phyloP scores from a whole-genome alignment of 2,113 vertebrate genomes.

The Hyaena hyaena region DNA sequence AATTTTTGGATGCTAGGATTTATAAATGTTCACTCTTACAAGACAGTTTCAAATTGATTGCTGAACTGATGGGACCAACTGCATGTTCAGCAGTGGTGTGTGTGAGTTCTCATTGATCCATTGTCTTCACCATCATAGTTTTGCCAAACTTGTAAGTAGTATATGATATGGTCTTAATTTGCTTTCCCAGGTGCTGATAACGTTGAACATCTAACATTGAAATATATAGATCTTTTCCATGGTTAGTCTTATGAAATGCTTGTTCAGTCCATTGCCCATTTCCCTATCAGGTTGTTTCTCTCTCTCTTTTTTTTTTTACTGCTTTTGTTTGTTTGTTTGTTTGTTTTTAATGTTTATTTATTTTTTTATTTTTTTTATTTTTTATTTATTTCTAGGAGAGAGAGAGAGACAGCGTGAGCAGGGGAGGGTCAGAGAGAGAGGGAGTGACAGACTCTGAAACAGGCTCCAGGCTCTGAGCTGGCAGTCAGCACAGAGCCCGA shows the following conservation, averaged over 20 bases:
- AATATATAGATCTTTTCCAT: background rate
- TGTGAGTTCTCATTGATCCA: background rate
- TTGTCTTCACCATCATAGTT: background rate
- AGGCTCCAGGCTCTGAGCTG: no score
- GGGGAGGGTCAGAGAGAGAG: no score
- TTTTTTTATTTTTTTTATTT: no score
- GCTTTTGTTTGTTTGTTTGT: background rate
- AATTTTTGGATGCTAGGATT: background rate
- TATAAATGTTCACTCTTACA: background rate
- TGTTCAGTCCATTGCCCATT: background rate
- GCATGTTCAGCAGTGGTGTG: background rate
- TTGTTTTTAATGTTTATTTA: no score
- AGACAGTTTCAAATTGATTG: background rate
- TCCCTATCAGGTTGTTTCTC: background rate
- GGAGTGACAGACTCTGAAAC: no score
- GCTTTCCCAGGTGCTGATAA: background rate
- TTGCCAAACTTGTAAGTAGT: background rate
- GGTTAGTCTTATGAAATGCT: background rate
- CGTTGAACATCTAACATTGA: background rate
- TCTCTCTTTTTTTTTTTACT: background rate
- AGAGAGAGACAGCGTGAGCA: no score
- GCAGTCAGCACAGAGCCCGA: no score
- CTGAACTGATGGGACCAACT: background rate
- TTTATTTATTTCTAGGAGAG: no score
- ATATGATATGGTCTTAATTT: background rate